Conservation (phyloP, 2,113 vertebrate genomes). For the Danionella cerebrum region DNA sequence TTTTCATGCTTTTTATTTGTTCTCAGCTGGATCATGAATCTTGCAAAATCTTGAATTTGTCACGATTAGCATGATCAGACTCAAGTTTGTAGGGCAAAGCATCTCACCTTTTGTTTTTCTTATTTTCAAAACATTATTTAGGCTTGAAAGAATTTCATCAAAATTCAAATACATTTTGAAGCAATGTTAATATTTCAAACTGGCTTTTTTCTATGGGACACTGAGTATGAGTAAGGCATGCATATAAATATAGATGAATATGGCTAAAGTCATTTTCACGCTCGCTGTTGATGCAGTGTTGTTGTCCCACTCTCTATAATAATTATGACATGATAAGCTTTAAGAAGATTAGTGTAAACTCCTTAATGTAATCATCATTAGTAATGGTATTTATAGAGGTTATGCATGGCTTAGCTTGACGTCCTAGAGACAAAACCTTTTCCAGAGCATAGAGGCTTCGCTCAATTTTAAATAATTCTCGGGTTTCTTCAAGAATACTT, state of each 20-base stretch:
- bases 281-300: neutral
- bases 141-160: too few relatives aligned
- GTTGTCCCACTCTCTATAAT: slow-evolving; percentile 2
- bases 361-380: slow-evolving; percentile 10
- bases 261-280: neutral
- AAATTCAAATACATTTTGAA: too few relatives aligned
- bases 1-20: too few relatives aligned
- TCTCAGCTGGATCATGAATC: too few relatives aligned
- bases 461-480: neutral
- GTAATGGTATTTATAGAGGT: slow-evolving; percentile 1
- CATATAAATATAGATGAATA: neutral
- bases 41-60: too few relatives aligned
- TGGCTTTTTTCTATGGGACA: neutral
- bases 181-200: neutral
- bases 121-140: too few relatives aligned
- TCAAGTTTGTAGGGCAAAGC: too few relatives aligned
- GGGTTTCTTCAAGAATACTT: neutral
- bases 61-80: too few relatives aligned
- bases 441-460: neutral
- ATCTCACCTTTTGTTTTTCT: too few relatives aligned
- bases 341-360: slow-evolving; percentile 21
- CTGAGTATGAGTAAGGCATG: too few relatives aligned
- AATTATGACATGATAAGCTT: slow-evolving; percentile 16
- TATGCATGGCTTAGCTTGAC: neutral
- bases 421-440: neutral